Percentiles rank a stretch among this genome's conserved stretches.
Evolutionary conservation across 2,888 invertebrate species (phyloP).

Genomic region (Monopis laevigella): DNA sequence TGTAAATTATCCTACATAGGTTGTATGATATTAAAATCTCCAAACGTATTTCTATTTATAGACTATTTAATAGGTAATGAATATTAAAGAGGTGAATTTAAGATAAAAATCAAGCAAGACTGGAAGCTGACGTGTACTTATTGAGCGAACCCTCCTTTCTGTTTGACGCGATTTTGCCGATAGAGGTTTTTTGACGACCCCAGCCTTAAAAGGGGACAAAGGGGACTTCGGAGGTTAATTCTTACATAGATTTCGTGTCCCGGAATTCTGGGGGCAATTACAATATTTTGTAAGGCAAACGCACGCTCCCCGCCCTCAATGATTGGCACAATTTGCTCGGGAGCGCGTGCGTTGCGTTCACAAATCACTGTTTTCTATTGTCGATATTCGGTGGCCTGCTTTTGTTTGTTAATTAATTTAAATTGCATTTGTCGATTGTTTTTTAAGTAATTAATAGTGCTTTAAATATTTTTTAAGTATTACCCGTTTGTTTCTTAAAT

Average conservation of each 20-base stretch:
- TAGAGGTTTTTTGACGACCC: neutral
- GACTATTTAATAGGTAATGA: constrained; percentile 39
- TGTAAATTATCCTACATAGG: too few species aligned
- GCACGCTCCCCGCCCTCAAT: neutral
- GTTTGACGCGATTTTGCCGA: neutral
- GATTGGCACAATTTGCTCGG: constrained; percentile 9
- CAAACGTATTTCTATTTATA: too few species aligned
- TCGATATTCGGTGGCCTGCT: constrained; percentile 2
- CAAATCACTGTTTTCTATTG: neutral
- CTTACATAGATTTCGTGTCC: neutral
- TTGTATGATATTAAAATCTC: too few species aligned
- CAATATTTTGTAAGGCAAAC: neutral
- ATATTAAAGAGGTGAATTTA: constrained; percentile 37
- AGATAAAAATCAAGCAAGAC: constrained; percentile 38
- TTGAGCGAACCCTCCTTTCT: too few species aligned
- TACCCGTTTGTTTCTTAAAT: too few species aligned
- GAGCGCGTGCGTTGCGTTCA: constrained; percentile 1
- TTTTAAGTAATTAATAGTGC: too few species aligned
- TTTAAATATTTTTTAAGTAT: too few species aligned
- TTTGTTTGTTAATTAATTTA: constrained; percentile 3
- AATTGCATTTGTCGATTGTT: too few species aligned
- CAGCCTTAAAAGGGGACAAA: neutral
- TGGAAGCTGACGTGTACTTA: constrained; percentile 8
- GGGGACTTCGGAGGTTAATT: neutral
- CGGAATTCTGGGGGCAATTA: too few species aligned